phyloP scores from a whole-genome alignment of 1,140 invertebrate species.

The Arctopsyche grandis region DNA sequence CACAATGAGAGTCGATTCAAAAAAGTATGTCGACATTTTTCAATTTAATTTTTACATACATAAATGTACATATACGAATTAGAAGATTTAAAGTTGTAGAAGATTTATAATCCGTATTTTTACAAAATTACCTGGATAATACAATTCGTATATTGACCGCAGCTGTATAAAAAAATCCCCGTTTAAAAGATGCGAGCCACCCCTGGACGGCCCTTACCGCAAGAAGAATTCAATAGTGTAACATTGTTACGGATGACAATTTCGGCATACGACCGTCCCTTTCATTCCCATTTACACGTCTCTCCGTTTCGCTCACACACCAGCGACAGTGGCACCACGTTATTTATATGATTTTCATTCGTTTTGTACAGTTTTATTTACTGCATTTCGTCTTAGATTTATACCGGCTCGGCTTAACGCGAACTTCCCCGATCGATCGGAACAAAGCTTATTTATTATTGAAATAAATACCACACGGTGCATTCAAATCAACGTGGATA shows the following conservation, averaged over 20 bases:
- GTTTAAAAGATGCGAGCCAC: not conserved
- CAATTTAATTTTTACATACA: too few species aligned
- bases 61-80: too few species aligned
- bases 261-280: slow-evolving; percentile 38
- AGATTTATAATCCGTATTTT: too few species aligned
- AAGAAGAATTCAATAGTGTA: slow-evolving; percentile 21
- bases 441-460: not conserved
- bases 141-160: too few species aligned
- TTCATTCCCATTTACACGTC: not conserved
- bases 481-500: too few species aligned
- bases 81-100: too few species aligned
- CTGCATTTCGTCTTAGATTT: slow-evolving; percentile 36
- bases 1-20: too few species aligned
- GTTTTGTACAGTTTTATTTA: slow-evolving; percentile 46
- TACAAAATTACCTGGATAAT: too few species aligned
- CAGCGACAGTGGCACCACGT: slow-evolving; percentile 44
- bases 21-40: too few species aligned
- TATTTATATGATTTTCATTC: slow-evolving; percentile 46
- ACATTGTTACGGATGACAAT: slow-evolving; percentile 51
- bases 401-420: slow-evolving; percentile 22
- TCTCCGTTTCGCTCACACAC: slow-evolving; percentile 23
- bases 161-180: too few species aligned
- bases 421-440: slow-evolving; percentile 1
- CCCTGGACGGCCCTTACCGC: slow-evolving; percentile 7
- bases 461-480: too few species aligned